phyloP scores from a whole-genome alignment of 2,888 invertebrate genomes.

The Lasioglossum lativentre region DNA sequence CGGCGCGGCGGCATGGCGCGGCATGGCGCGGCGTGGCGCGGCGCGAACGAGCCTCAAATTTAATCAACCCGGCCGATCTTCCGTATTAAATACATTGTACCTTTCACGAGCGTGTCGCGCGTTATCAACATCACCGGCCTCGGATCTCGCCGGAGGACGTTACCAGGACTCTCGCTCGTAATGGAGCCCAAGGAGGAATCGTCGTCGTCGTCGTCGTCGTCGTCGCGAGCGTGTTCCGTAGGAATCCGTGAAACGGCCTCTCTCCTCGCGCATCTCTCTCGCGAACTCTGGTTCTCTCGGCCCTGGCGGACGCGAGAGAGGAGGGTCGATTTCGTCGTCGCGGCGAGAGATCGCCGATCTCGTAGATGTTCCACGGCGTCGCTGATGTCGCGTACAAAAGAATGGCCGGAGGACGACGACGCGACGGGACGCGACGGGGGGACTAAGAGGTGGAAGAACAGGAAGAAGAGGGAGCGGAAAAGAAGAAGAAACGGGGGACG shows the following conservation, averaged over 20 bases:
- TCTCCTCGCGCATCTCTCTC: conserved; percentile 27
- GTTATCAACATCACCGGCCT: conserved; percentile 59
- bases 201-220: neutral
- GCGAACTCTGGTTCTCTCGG: neutral
- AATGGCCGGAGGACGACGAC: conserved; percentile 42
- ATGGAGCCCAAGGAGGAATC: conserved; percentile 47
- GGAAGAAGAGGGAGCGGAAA: conserved; percentile 53
- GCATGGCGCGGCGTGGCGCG: neutral
- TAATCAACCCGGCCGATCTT: conserved; percentile 41
- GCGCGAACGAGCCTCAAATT: conserved; percentile 35
- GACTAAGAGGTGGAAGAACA: conserved; percentile 43
- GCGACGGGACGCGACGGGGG: conserved; percentile 44
- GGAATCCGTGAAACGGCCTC: conserved; percentile 62
- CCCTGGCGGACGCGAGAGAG: conserved; percentile 21
- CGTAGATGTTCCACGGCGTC: conserved; percentile 73
- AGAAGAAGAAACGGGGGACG: conserved; percentile 49
- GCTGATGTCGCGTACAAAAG: conserved; percentile 71
- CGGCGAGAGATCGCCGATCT: conserved; percentile 70
- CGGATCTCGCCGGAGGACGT: conserved; percentile 39
- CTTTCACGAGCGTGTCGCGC: conserved; percentile 47
- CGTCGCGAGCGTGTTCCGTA: conserved; percentile 54
- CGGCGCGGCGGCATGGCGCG: neutral
- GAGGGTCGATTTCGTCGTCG: conserved; percentile 59
- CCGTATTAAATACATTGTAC: conserved; percentile 55
- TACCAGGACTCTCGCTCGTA: conserved; percentile 50